Evolutionary conservation across 1,140 invertebrate species (phyloP), one percentile per base, ranked within the genome.

Genomic region (Hesperophylax magnus): DNA sequence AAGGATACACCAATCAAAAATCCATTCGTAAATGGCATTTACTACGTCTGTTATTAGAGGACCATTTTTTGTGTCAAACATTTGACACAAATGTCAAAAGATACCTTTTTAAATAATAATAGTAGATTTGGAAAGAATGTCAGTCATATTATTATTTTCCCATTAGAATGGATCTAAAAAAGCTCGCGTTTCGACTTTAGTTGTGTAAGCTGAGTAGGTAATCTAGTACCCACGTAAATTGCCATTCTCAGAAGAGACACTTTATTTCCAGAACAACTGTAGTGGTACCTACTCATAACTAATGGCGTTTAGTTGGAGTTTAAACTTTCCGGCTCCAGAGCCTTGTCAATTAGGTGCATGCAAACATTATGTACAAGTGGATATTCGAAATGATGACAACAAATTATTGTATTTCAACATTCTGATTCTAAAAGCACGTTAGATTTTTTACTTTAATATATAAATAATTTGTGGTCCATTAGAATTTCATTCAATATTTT

Each of bases 201-300:
- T 81, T 79, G 75, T 61, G 47, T 47, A 18, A 47, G 24, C 53
- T 39, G 34, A 39, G 34, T 39, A 39, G 34, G 67, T 74, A n/a
- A 15, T 65, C 14, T 52, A 71, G 34, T 71, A n/a, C 20, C 20
- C 20, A 24, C 22, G 52, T 74, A 82, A 82, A 82, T 82, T 82
- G 81, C 81, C 71, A 82, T 82, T 82, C 81, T 61, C 24, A 71
- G 81, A 82, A 82, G 79, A 47, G 81, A 82, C 81, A 82, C 81
- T 82, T 77, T 77, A 61, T 76, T 60, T 27, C 24, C 61, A 8
- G 27, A 27, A 15, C 27, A 24, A 39, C 34, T 39, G 34, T 39
- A 39, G 9, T 39, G 34, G 34, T 39, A 39, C 34, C 34, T 27
- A 27, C 27, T 27, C 34, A 39, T 9, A 39, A 6, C 34, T 39